phyloP scores from a whole-genome alignment of 1,140 invertebrate species.

The Zophobas atratus region DNA sequence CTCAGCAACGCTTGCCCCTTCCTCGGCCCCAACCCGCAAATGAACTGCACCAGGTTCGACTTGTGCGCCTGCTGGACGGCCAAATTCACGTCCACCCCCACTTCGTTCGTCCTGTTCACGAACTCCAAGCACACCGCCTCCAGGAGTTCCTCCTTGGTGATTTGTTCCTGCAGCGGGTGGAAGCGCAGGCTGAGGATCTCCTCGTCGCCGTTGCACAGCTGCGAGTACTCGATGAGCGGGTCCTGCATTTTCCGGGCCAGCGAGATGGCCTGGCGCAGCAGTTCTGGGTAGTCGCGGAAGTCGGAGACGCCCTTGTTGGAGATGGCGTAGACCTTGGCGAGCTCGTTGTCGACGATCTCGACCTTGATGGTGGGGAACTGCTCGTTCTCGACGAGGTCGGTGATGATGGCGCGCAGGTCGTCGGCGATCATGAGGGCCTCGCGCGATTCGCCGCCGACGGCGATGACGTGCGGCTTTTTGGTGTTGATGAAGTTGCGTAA shows the following conservation, averaged over 20 bases:
- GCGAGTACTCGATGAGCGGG: conserved; percentile 96
- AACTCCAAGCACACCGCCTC: conserved; percentile 93
- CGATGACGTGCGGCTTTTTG: conserved; percentile 96
- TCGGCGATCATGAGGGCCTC: conserved; percentile 89
- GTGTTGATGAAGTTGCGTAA: conserved; percentile 89
- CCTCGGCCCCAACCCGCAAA: conserved; percentile 96
- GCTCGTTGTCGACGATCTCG: conserved; percentile 94
- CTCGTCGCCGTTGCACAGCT: conserved; percentile 95
- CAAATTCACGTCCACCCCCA: conserved; percentile 98
- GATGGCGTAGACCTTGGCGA: conserved; percentile 92
- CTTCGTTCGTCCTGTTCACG: conserved; percentile 95
- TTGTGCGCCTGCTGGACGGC: conserved; percentile 91
- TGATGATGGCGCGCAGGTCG: conserved; percentile 86
- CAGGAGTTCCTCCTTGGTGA: conserved; percentile 88
- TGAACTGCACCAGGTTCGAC: conserved; percentile 95
- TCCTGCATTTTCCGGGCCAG: conserved; percentile 94
- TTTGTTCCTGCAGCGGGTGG: conserved; percentile 89
- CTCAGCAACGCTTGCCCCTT: conserved; percentile 94
- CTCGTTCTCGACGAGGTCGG: conserved; percentile 85
- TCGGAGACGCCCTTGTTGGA: conserved; percentile 89
- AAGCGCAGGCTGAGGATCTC: conserved; percentile 96
- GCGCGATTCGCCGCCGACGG: conserved; percentile 91
- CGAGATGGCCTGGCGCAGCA: conserved; percentile 93
- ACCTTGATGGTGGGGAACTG: conserved; percentile 91
- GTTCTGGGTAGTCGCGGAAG: conserved; percentile 92